Percentiles rank a stretch among this genome's conserved stretches.
Evolutionary conservation across 2,797 vertebrate genomes (phyloP).

Genomic region (Manis pentadactyla): DNA sequence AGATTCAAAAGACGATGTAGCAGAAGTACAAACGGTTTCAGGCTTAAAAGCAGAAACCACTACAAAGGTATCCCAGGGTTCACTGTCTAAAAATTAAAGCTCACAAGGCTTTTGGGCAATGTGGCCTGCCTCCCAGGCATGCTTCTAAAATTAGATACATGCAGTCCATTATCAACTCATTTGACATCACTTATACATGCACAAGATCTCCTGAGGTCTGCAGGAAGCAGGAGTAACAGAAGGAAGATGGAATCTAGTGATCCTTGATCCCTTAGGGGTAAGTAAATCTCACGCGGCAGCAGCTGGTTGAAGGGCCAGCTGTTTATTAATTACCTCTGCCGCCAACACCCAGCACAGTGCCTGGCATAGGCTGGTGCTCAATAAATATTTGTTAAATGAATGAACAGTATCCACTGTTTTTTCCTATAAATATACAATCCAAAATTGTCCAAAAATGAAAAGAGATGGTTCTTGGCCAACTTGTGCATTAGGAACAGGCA

Average conservation of each 20-base stretch:
- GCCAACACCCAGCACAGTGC: not conserved
- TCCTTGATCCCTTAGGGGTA: not conserved
- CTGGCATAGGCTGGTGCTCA: not conserved
- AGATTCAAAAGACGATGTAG: not conserved
- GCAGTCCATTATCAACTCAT: not conserved
- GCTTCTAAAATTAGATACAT: not conserved
- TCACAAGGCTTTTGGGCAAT: not conserved
- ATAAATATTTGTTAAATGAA: not conserved
- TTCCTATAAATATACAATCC: not conserved
- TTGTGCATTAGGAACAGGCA: not conserved
- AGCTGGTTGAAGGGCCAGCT: not conserved
- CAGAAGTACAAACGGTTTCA: not conserved
- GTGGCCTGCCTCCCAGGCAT: not conserved
- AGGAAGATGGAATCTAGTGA: not conserved
- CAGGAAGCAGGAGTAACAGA: not conserved
- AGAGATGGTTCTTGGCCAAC: not conserved
- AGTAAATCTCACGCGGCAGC: not conserved
- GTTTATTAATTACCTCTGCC: not conserved
- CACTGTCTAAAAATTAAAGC: not conserved
- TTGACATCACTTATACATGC: not conserved
- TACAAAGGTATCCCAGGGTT: not conserved
- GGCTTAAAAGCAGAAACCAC: conserved; percentile 10
- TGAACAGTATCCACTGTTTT: not conserved
- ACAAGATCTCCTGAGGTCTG: not conserved
- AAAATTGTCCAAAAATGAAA: not conserved